Evolutionary conservation across 2,113 vertebrate genomes (phyloP).

Genomic region (Nibea albiflora): DNA sequence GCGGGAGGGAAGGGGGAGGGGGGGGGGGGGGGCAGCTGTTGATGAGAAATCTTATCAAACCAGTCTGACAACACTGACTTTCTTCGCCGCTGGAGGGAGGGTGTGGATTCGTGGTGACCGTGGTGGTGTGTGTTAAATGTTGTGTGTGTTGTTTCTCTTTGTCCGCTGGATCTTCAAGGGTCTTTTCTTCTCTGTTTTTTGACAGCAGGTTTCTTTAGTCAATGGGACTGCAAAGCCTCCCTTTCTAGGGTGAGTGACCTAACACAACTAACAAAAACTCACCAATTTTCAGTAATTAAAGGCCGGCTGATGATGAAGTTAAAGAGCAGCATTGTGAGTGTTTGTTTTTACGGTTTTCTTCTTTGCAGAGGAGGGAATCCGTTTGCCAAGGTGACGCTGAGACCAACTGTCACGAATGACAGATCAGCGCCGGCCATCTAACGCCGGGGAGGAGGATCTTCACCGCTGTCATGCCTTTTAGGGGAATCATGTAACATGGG

Average conservation of each 20-base stretch:
- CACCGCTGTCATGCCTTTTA: slow-evolving; percentile 58
- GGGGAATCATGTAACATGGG: slow-evolving; percentile 26
- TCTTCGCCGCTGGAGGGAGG: slow-evolving; percentile 46
- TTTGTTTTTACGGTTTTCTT: slow-evolving; percentile 1
- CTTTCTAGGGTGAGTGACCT: slow-evolving; percentile 89
- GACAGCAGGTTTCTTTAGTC: slow-evolving; percentile 86
- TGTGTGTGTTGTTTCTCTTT: slow-evolving; percentile 17
- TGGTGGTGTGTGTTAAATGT: slow-evolving; percentile 26
- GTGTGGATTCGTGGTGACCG: slow-evolving; percentile 34
- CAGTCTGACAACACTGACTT: slow-evolving; percentile 66
- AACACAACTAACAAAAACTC: slow-evolving; percentile 42
- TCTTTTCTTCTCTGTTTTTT: slow-evolving; percentile 55
- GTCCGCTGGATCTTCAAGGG: slow-evolving; percentile 32
- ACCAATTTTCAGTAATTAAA: neutral
- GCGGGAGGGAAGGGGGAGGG: neutral
- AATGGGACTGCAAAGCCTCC: slow-evolving; percentile 90
- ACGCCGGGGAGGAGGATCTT: slow-evolving; percentile 45
- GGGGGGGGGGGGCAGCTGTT: neutral
- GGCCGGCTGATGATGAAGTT: neutral
- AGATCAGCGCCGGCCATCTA: slow-evolving; percentile 92
- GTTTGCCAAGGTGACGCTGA: slow-evolving; percentile 93
- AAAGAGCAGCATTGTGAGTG: neutral
- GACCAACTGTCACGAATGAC: slow-evolving; percentile 95
- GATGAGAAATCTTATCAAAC: slow-evolving; percentile 74
- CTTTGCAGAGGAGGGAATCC: slow-evolving; percentile 92